Evolutionary conservation across 2,888 invertebrate species (phyloP).

Genomic region (Nomada lathburiana): DNA sequence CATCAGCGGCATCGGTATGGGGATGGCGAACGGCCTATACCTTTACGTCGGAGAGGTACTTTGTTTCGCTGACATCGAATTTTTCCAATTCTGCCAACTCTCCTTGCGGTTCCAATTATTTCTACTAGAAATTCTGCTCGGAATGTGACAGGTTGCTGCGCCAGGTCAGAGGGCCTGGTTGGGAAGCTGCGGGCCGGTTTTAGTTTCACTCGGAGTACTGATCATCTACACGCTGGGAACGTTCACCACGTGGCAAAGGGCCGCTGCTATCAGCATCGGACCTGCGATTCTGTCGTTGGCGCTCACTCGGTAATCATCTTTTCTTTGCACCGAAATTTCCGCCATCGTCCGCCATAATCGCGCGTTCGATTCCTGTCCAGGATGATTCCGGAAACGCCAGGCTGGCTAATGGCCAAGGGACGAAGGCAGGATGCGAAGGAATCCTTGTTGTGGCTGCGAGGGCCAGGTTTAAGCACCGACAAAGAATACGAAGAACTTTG

Average conservation of each 20-base stretch:
- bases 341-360: not conserved
- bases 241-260: constrained; percentile 88
- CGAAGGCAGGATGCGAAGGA: constrained; percentile 87
- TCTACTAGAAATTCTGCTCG: not conserved
- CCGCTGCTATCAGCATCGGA: constrained; percentile 88
- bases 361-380: constrained; percentile 50
- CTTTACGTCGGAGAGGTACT: constrained; percentile 81
- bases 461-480: constrained; percentile 87
- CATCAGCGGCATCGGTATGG: constrained; percentile 89
- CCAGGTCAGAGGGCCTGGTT: constrained; percentile 89
- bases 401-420: constrained; percentile 88
- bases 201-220: constrained; percentile 90
- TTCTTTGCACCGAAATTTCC: not conserved
- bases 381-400: constrained; percentile 89
- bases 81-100: too few species aligned
- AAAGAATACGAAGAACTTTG: constrained; percentile 88
- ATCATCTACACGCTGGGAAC: constrained; percentile 89
- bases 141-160: constrained; percentile 87
- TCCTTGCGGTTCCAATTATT: not conserved
- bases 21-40: constrained; percentile 84
- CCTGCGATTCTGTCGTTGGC: constrained; percentile 80
- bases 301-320: constrained; percentile 73
- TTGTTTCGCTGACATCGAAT: not conserved
- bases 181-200: constrained; percentile 89
- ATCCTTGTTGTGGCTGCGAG: constrained; percentile 88